Evolutionary conservation across 2,888 invertebrate genomes (phyloP), one percentile per base, ranked within the genome.

Genomic region (Tineola bisselliella): DNA sequence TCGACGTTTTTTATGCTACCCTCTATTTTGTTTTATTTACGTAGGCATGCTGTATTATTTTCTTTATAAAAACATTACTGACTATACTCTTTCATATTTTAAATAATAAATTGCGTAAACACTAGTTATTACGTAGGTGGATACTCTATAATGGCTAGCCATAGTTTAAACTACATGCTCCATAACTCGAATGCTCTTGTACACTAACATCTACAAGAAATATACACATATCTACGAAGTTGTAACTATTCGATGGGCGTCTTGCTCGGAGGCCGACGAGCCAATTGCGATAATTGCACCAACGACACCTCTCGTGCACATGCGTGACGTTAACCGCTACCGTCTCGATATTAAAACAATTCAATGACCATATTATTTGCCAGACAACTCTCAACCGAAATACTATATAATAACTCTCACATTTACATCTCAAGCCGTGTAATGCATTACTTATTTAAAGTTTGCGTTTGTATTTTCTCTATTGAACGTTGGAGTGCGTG

Each of bases 211-310:
- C 12, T 48, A 48, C 48, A 48, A 48, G 10, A 48, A 15, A 48
- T 15, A n/a, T 17, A 48, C 6, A 10, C 15, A 58, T 5, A 58
- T 8, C 10, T 33, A 33, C 11, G 31, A 33, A 15, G 33, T 15
- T 17, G 33, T 58, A 33, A 57, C 19, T 54, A 60, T 38, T 44
- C 62, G 31, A 62, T 63, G 62, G 84, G 83, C 80, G 78, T 76
- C 62, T 76, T 73, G 72, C 74, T 75, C 70, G 72, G 76, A 79
- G 79, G 75, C 80, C 79, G 79, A 76, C 79, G 79, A 79, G 83
- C 86, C 86, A 87, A 86, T 87, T 86, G 84, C 80, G 74, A 79
- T 86, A 86, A 87, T 87, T 86, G 81, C 78, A 69, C 70, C 75
- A 78, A 77, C 79, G 82, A 83, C 84, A 84, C 84, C 83, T 84